Base-by-base conservation (phyloP, 2,113 vertebrate genomes). In the Oplegnathus fasciatus region DNA sequence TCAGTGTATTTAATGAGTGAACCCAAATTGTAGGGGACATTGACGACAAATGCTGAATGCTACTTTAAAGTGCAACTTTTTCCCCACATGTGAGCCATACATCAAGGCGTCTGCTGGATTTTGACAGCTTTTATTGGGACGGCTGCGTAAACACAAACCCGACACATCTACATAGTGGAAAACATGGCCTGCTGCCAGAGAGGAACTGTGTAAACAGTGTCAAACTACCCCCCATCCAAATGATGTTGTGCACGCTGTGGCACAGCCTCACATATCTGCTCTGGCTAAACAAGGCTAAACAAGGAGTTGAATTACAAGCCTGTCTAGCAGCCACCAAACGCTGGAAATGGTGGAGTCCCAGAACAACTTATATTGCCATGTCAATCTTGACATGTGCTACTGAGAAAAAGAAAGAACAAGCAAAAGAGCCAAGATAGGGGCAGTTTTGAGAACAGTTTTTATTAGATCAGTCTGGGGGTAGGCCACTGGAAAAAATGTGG, bases 151-250 rank as follows among this genome's bases (percentile, higher is more conserved):
- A 90, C 79, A 58, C 57, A 11, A 3, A 32, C 74, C 83, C 86
- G 88, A 88, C 82, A 75, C 65, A 72, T 84, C 58, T 72, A 85
- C 76, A 48, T 5, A 52, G 75, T 90, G 22, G 73, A 69, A 85
- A 87, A 84, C 80, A 79, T 37, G 69, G 62, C 76, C 55, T 37
- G 42, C 86, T 69, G 82, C 32, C 55, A 75, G 58, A 78, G 57
- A 84, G 71, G 67, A 88, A 40, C 84, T 75, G 84, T 74, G 70
- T 92, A 93, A 94, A 93, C 82, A 93, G 52, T 55, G 74, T 17
- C 80, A 88, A 78, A 80, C 32, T 75, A 28, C 75, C 34, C 69
- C 18, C 40, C 28, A 48, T 42, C 69, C 75, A 66, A 62, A 65
- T 64, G 68, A 70, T 50, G 60, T 22, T 20, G 58, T 62, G 54